phyloP scores from a whole-genome alignment of 1,140 invertebrate species.

The Drosophila virilis region DNA sequence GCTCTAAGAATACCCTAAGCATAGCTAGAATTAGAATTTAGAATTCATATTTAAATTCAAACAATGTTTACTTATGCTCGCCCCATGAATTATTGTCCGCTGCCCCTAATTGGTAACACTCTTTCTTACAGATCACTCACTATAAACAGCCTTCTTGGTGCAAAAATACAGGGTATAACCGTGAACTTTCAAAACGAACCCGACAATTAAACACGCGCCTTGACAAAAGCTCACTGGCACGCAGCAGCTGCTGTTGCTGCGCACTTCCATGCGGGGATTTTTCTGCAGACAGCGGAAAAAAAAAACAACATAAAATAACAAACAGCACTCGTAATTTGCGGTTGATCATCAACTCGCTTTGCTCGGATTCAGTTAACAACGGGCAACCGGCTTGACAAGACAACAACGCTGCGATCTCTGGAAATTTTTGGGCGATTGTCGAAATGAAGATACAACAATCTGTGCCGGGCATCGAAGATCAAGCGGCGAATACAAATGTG shows the following conservation, averaged over 20 bases:
- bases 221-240: constrained; percentile 22
- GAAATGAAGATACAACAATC: constrained; percentile 14
- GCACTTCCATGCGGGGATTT: constrained; percentile 32
- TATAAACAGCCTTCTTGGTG: background rate
- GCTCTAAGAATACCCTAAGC: constrained; percentile 1
- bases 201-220: background rate
- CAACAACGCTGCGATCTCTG: constrained; percentile 8
- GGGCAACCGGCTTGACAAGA: constrained; percentile 46
- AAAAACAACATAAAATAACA: constrained; percentile 7
- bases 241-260: constrained; percentile 25
- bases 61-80: too few relatives aligned
- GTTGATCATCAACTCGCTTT: constrained; percentile 36
- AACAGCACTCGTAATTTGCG: constrained; percentile 15
- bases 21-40: background rate
- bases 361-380: constrained; percentile 48
- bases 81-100: too few relatives aligned
- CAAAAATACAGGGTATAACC: constrained; percentile 10
- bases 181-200: constrained; percentile 16
- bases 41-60: too few relatives aligned
- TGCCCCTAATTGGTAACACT: too few relatives aligned
- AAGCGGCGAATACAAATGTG: background rate
- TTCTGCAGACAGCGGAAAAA: constrained; percentile 5
- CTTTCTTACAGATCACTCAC: too few relatives aligned
- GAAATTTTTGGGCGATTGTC: background rate
- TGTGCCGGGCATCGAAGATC: constrained; percentile 12